These are phyloP conservation scores for Sanderia malayensis DNA, from an alignment of 30 jellyfish, hydroid and myxozoan genomes.

Conservation along the genomic window DNA sequence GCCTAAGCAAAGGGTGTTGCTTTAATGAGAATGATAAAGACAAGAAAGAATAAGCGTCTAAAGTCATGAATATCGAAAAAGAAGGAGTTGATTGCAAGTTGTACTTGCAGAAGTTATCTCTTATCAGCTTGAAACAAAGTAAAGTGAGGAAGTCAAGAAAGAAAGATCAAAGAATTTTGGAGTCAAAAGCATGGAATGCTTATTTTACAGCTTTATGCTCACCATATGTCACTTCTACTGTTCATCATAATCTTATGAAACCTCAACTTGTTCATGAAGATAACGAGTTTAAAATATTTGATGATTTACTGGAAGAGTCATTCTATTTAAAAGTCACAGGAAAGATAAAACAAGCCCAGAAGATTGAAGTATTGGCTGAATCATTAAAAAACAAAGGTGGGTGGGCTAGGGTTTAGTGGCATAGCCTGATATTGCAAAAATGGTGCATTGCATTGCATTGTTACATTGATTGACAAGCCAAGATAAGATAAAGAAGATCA, in stretches of 20 bases:
- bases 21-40: no score
- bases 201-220: constrained; percentile 9
- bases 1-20: no score
- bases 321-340: constrained; percentile 22
- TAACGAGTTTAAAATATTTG: constrained; percentile 5
- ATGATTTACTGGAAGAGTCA: constrained; percentile 24
- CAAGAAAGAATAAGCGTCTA: no score
- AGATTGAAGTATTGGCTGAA: constrained; percentile 24
- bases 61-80: neutral
- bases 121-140: neutral
- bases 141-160: neutral
- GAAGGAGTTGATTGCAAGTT: neutral
- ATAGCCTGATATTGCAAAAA: constrained; percentile 2
- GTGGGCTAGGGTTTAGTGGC: neutral
- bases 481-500: no score
- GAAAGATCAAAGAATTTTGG: neutral
- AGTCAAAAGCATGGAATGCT: constrained; percentile 19
- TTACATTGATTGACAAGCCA: no score
- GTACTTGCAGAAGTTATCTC: neutral
- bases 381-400: neutral
- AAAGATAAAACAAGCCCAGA: neutral
- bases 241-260: neutral
- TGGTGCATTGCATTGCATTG: no score
- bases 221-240: constrained; percentile 16
- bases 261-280: neutral